A percentile compares a stretch with the other conserved stretches of the same genome.
phyloP scores from a whole-genome alignment of 2,113 vertebrate species.

The Grallaria varia region DNA sequence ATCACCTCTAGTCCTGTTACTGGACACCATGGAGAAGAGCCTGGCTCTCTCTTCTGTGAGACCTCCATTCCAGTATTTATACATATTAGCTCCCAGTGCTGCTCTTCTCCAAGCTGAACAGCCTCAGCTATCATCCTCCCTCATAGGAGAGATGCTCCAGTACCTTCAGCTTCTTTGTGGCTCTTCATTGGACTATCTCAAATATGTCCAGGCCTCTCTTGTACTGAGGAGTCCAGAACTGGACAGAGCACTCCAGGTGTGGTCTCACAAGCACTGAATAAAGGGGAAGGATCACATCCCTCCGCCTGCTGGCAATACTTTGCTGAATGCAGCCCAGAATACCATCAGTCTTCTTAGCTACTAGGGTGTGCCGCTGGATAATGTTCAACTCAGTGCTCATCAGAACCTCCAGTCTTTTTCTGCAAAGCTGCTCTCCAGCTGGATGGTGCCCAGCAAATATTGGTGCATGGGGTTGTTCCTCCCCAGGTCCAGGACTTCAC shows the following conservation, averaged over 20 bases:
- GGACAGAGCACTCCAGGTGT: background rate
- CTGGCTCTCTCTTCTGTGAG: background rate
- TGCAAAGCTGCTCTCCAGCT: background rate
- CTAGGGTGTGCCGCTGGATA: background rate
- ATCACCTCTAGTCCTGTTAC: background rate
- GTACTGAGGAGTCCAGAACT: background rate
- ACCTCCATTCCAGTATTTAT: background rate
- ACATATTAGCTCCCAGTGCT: background rate
- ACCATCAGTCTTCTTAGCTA: background rate
- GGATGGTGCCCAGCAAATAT: rapidly evolving
- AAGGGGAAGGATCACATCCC: background rate
- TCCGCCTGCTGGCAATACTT: background rate
- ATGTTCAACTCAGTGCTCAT: background rate
- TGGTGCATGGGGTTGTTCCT: background rate
- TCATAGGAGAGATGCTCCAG: background rate
- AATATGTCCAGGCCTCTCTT: background rate
- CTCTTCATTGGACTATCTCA: background rate
- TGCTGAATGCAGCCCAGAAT: background rate
- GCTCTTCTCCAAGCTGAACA: background rate
- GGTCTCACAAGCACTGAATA: background rate
- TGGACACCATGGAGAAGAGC: background rate
- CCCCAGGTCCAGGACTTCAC: background rate
- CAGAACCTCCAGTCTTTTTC: background rate
- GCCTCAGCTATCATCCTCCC: background rate
- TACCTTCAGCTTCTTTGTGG: background rate